Percentiles rank a stretch among this genome's conserved stretches.
Conservation (phyloP, 2,113 vertebrate genomes). For the Callionymus lyra region DNA sequence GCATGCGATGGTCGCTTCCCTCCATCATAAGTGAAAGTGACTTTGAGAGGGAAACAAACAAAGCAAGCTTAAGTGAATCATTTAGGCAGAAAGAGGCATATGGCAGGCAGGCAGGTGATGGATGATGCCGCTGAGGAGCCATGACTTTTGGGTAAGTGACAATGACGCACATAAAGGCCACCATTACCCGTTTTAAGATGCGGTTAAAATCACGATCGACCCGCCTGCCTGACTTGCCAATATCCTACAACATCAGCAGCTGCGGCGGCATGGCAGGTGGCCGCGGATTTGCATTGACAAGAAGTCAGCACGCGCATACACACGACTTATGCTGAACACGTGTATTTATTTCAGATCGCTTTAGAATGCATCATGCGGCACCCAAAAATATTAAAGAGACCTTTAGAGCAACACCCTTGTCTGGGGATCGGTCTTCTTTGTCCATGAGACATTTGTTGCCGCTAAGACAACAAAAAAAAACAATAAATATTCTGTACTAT, state of each 20-base stretch:
- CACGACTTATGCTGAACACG: neutral
- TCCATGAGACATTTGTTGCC: too few species aligned
- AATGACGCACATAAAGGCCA: constrained; percentile 68
- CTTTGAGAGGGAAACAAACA: constrained; percentile 60
- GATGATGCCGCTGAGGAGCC: constrained; percentile 59
- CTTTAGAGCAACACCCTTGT: too few species aligned
- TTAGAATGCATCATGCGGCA: too few species aligned
- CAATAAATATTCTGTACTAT: too few species aligned
- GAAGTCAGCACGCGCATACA: constrained; percentile 1
- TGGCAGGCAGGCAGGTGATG: constrained; percentile 64
- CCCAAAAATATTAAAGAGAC: too few species aligned
- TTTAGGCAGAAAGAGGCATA: constrained; percentile 52
- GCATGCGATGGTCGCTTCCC: constrained; percentile 13
- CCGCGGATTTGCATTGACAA: constrained; percentile 48
- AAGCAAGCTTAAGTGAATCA: constrained; percentile 53
- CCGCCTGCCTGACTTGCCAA: constrained; percentile 55
- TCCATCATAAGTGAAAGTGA: constrained; percentile 62
- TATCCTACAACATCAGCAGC: constrained; percentile 50
- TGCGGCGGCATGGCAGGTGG: constrained; percentile 40
- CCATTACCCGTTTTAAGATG: constrained; percentile 63
- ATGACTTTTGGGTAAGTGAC: constrained; percentile 66
- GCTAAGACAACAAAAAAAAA: too few species aligned
- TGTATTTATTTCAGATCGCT: too few species aligned
- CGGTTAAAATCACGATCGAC: constrained; percentile 64
- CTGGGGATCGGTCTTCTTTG: too few species aligned